These are phyloP conservation scores for Tortricodes alternella DNA, from an alignment of 2,888 invertebrate species.

Conservation along the genomic window DNA sequence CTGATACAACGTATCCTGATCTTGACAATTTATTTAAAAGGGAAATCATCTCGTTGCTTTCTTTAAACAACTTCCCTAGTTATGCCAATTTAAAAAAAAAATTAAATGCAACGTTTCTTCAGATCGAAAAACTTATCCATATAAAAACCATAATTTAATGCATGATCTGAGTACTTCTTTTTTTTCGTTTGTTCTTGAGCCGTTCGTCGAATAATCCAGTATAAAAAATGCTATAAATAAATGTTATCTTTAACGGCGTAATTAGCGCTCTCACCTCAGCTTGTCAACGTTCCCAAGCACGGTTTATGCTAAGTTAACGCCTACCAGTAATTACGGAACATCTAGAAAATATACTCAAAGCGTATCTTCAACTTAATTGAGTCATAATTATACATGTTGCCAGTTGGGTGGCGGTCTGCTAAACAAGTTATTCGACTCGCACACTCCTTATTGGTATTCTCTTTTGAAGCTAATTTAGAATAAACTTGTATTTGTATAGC, in stretches of 20 bases:
- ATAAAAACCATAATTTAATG: too few species aligned
- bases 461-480: too few species aligned
- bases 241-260: constrained; percentile 6
- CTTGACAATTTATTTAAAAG: too few species aligned
- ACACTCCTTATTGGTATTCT: not conserved
- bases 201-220: not conserved
- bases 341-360: constrained; percentile 10
- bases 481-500: too few species aligned
- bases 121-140: too few species aligned
- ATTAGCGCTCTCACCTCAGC: constrained; percentile 8
- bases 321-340: constrained; percentile 8
- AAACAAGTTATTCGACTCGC: not conserved
- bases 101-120: too few species aligned
- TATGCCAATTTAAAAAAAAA: too few species aligned
- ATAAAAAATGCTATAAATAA: not conserved
- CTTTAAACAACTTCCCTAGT: too few species aligned
- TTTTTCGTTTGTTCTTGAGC: too few species aligned
- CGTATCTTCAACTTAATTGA: constrained; percentile 14
- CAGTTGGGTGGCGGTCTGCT: not conserved
- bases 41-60: too few species aligned
- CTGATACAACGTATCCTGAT: too few species aligned
- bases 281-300: not conserved
- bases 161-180: too few species aligned
- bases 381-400: constrained; percentile 17
- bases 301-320: not conserved